Percentiles rank a stretch among this genome's conserved stretches.
These are phyloP conservation scores for Alviniconcha marisindica DNA, from an alignment of 1,140 invertebrate genomes.

Conservation along the genomic window DNA sequence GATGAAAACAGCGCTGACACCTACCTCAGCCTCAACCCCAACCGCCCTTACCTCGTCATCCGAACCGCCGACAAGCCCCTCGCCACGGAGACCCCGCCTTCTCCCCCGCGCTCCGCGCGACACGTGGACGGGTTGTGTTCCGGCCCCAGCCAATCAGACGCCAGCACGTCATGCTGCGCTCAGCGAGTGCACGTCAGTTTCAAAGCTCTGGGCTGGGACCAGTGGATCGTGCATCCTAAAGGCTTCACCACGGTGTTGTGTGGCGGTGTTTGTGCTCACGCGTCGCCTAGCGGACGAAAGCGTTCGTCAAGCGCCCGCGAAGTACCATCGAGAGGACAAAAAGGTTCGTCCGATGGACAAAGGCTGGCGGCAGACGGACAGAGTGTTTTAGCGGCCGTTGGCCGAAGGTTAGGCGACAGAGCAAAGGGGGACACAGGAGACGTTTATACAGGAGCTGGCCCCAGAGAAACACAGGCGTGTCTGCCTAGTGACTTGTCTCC, in stretches of 20 bases:
- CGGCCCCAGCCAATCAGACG: neutral
- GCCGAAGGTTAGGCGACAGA: neutral
- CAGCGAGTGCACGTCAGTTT: neutral
- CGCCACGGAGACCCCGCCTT: neutral
- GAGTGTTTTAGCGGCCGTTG: neutral
- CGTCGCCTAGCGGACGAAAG: neutral
- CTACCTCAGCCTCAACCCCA: slow-evolving; percentile 12
- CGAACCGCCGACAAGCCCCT: neutral
- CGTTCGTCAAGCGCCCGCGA: neutral
- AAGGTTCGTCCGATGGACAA: neutral
- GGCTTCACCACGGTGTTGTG: slow-evolving; percentile 20
- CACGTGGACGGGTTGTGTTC: neutral
- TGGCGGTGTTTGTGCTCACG: neutral
- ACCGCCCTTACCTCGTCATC: slow-evolving; percentile 33
- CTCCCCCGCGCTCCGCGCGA: neutral
- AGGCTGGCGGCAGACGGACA: neutral
- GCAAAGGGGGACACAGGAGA: neutral
- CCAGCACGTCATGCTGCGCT: neutral
- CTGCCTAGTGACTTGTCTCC: neutral
- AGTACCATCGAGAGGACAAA: neutral
- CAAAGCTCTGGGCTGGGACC: slow-evolving; percentile 26
- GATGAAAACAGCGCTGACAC: too few relatives aligned
- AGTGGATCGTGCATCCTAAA: slow-evolving; percentile 23
- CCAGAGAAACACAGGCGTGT: neutral
- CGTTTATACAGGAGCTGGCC: neutral